Base-by-base conservation (phyloP, 2,888 invertebrate species). In the Acronicta aceris region DNA sequence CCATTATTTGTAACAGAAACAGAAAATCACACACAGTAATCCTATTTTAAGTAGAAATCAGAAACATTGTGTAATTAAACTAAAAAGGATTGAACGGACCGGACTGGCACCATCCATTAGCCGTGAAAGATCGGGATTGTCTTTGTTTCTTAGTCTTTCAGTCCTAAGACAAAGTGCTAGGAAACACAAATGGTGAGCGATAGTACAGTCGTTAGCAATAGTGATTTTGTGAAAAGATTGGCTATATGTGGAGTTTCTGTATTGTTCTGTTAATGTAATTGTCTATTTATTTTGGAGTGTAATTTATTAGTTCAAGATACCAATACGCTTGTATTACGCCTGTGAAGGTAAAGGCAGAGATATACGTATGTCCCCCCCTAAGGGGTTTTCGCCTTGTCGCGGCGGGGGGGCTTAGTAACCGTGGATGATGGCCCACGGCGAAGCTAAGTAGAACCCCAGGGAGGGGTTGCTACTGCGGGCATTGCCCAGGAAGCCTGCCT, bases 61-160 rank as follows among this genome's bases (percentile, higher is more conserved):
- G 68, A 68, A 53, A 56, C 49, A 52, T 2, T 41, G 7, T 48
- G 43, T 69, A 68, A 68, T 69, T 56, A 50, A 69, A 69, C 52
- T 73, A 56, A 73, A 68, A 69, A 73, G 61, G 55, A 69, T 68
- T 69, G 73, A 50, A 56, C 61, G 68, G 7, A 49, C 25, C 53
- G 25, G 17, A 56, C 52, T 45, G 48, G 52, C 67, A 58, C 55
- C 47, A 69, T 73, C 73, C 69, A 73, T 73, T 69, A 69, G 73
- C n/a, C 8, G 52, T 61, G 69, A 72, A 17, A 52, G 33, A 72
- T 69, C 55, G 67, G 27, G 21, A 72, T 67, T 72, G 68, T 73
- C 69, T 69, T 69, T 73, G 61, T 50, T 56, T 48, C 59, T 47
- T 43, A 33, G 46, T 46, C 45, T 56, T 60, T 46, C 52, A 53